A percentile compares a stretch with the other conserved stretches of the same genome.
phyloP scores from a whole-genome alignment of 2,888 invertebrate species.

The Mimas tiliae region DNA sequence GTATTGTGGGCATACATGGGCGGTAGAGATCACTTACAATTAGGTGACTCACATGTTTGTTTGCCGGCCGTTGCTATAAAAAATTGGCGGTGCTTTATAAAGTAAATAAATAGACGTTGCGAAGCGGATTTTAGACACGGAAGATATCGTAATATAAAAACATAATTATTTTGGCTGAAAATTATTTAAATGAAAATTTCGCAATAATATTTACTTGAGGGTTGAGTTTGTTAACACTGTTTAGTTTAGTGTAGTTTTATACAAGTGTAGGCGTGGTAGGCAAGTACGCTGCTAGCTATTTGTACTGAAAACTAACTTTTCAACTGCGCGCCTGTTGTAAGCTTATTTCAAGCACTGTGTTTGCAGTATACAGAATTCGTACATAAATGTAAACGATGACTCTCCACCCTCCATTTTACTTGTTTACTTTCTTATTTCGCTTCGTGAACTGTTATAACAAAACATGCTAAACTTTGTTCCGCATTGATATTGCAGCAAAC shows the following conservation, averaged over 20 bases:
- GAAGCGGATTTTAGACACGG: too few relatives aligned
- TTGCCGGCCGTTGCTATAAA: too few relatives aligned
- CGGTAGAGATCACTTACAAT: too few relatives aligned
- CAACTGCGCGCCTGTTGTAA: conserved; percentile 58
- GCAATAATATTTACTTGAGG: background rate
- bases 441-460: conserved; percentile 65
- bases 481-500: conserved; percentile 47
- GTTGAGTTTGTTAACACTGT: background rate
- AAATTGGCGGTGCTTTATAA: too few relatives aligned
- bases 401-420: conserved; percentile 59
- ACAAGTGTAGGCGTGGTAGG: conserved; percentile 1
- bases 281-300: conserved; percentile 40
- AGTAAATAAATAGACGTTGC: too few relatives aligned
- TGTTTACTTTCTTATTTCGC: conserved; percentile 71
- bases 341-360: conserved; percentile 60
- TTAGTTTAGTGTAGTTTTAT: conserved; percentile 9
- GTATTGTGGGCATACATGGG: too few relatives aligned
- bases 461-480: conserved; percentile 53
- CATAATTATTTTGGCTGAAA: too few relatives aligned
- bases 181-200: too few relatives aligned
- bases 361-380: conserved; percentile 61
- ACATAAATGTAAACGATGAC: conserved; percentile 70
- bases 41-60: too few relatives aligned
- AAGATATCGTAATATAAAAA: too few relatives aligned
- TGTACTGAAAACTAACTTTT: conserved; percentile 63